phyloP scores from a whole-genome alignment of 2,888 invertebrate genomes.

The Xanthia icteritia region DNA sequence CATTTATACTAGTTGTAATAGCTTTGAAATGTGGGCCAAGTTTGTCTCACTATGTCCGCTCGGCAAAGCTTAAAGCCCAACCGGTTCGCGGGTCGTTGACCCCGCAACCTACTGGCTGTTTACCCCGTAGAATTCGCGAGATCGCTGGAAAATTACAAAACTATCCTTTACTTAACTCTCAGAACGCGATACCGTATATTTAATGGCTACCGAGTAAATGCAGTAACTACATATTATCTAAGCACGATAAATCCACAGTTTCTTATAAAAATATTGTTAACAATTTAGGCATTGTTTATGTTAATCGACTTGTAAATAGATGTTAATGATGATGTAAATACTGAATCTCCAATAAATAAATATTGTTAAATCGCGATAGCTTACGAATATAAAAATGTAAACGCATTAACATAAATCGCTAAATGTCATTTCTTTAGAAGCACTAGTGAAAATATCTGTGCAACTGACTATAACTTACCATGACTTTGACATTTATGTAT shows the following conservation, averaged over 20 bases:
- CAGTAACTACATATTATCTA: neutral
- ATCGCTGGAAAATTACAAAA: conserved; percentile 65
- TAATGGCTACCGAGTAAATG: conserved; percentile 36
- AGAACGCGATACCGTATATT: conserved; percentile 45
- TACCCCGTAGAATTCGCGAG: conserved; percentile 72
- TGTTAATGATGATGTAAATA: conserved; percentile 10
- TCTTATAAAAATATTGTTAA: conserved; percentile 7
- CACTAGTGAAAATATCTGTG: conserved; percentile 53
- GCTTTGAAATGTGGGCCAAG: conserved; percentile 87
- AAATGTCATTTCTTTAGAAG: conserved; percentile 42
- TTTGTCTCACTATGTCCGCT: conserved; percentile 82
- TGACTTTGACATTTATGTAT: conserved; percentile 65
- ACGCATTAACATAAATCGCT: conserved; percentile 38
- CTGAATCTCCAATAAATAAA: conserved; percentile 18
- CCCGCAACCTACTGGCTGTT: conserved; percentile 86
- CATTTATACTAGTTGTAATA: conserved; percentile 68
- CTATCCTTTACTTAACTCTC: conserved; percentile 63
- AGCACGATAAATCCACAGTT: neutral
- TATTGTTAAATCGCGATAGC: conserved; percentile 2
- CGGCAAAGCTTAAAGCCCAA: conserved; percentile 86
- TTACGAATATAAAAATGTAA: conserved; percentile 39
- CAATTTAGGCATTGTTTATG: neutral
- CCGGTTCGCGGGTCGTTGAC: conserved; percentile 88
- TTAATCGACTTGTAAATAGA: neutral
- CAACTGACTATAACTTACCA: conserved; percentile 60